phyloP scores from a whole-genome alignment of 2,113 vertebrate genomes.

The Pollimyrus isidori region DNA sequence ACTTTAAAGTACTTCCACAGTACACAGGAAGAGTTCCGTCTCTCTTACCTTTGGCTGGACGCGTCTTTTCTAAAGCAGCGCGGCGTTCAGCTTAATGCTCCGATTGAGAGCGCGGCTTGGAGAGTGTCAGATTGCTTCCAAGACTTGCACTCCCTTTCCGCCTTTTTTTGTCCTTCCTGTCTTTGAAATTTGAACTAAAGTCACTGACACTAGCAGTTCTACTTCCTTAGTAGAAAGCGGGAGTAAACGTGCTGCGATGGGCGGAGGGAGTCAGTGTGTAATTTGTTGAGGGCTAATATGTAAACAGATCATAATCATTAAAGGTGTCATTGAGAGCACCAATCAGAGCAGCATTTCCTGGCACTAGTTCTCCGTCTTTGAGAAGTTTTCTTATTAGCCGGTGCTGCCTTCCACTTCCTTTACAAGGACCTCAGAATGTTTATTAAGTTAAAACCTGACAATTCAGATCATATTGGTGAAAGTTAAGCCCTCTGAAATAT shows the following conservation, averaged over 20 bases:
- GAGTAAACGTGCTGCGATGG: not conserved
- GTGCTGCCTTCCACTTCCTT: not conserved
- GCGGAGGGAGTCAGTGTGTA: not conserved
- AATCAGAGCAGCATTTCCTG: not conserved
- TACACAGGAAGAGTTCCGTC: not conserved
- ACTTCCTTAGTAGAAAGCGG: not conserved
- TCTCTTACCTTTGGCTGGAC: not conserved
- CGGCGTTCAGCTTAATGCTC: not conserved
- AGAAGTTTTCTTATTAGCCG: not conserved
- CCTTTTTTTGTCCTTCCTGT: not conserved
- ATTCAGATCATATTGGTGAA: not conserved
- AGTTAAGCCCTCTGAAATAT: not conserved
- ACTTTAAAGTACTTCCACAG: not conserved
- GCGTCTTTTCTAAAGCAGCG: not conserved
- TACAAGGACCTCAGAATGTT: not conserved
- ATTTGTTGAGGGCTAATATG: not conserved
- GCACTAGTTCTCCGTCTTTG: not conserved
- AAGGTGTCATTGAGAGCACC: not conserved
- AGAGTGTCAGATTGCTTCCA: not conserved
- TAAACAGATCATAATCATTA: not conserved
- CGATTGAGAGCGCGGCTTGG: not conserved
- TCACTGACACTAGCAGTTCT: not conserved
- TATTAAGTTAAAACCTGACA: not conserved
- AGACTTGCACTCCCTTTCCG: not conserved
- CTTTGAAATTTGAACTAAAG: not conserved